Evolutionary conservation across 2,888 invertebrate species (phyloP), one percentile per base, ranked within the genome.

Genomic region (Yponomeuta cagnagella): DNA sequence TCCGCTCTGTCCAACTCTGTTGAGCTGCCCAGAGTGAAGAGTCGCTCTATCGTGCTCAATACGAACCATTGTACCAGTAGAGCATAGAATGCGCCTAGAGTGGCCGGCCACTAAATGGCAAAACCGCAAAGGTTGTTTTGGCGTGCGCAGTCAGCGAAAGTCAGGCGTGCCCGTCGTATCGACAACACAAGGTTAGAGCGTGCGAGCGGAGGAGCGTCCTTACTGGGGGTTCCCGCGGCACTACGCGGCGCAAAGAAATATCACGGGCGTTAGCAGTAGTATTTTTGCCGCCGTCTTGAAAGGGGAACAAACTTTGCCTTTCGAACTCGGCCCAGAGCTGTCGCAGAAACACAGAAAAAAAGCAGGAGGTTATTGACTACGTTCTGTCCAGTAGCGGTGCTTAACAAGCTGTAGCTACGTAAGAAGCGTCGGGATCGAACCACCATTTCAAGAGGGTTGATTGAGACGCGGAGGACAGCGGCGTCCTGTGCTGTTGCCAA

Each of bases 201-300:
- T 90, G 90, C 90, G 83, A 68, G 68, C 73, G 72, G 66, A 70
- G 64, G 80, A 74, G 74, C 79, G 79, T 86, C 87, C 92, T 92
- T 91, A 91, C 90, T 86, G 87, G 83, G 43, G 81, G 76, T 71
- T 73, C 73, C 75, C 77, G 79, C 76, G 78, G 81, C 80, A 79
- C 88, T 92, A 95, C 88, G 95, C 95, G 88, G 95, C 95, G 93
- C 94, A 95, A 91, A 95, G 94, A 94, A 95, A 95, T 93, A 95
- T 94, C 93, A 95, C 94, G 89, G 95, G 95, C 93, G 95, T 94
- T 93, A 95, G 93, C 91, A 95, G 93, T 89, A 95, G 93, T 90
- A 95, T 93, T 94, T 94, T 94, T 93, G 95, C 93, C 89, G 95
- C 94, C 93, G 94, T 94, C 94, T 95, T 95, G 94, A 95, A 94